Evolutionary conservation across 2,888 invertebrate species (phyloP), one percentile per base, ranked within the genome.

Genomic region (Caenorhabditis sp.): DNA sequence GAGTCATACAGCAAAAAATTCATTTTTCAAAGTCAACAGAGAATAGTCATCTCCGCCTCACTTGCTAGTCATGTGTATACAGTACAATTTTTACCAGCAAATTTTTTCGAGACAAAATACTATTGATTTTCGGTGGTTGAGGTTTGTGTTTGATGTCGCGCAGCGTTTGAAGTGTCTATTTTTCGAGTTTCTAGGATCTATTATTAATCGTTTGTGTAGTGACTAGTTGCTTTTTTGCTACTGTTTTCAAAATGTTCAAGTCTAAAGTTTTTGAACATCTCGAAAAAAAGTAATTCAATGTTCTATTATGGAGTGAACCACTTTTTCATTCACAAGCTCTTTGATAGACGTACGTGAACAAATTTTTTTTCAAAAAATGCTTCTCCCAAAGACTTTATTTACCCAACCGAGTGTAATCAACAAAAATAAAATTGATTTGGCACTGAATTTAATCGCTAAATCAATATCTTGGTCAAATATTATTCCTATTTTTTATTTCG

Each of bases 41-140:
- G 17, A 43, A 19, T 21, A 51, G 51, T 51, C 51, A 51, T 51
- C 23, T 23, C n/a, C 24, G 27, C 26, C 55, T 23, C 53, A 17
- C 21, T 23, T 10, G 19, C 53, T 59, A 27, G 49, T 49, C 55
- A 50, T 66, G 71, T 71, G 66, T 71, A 50, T 66, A 66, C 70
- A 70, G 70, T 62, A 62, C 62, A 63, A 62, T 69, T 61, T 49
- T 19, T 23, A 19, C 51, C 21, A 23, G 5, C 19, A 43, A 43
- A 43, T 43, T 43, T 43, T 43, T 43, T 43, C 43, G 43, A 43
- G 43, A 17, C 43, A 43, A 43, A 43, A 17, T 17, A 58, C 65
- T 58, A 58, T 53, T 51, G 51, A 21, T 58, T 58, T 53, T 58
- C 43, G 49, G 55, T 50, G 31, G 31, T 55, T 55, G 43, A 43